Evolutionary conservation across 2,888 invertebrate genomes (phyloP).

Genomic region (Tillus elongatus): DNA sequence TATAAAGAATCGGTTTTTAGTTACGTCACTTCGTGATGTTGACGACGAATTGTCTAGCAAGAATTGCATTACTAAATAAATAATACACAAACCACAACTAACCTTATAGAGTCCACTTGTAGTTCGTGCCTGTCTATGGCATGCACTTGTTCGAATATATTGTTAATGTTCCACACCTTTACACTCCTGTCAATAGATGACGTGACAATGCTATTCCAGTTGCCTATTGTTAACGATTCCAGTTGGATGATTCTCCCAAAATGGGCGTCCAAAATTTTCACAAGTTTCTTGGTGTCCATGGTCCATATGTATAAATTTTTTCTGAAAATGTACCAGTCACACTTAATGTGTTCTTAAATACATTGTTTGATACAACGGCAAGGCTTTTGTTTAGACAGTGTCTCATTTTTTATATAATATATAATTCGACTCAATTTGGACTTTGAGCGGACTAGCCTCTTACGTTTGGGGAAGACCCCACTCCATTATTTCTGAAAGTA

Average conservation of each 20-base stretch:
- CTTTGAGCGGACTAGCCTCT: no score
- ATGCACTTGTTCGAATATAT: constrained; percentile 95
- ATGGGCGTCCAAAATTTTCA: constrained; percentile 92
- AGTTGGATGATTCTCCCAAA: constrained; percentile 92
- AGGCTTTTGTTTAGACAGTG: no score
- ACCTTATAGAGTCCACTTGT: constrained; percentile 88
- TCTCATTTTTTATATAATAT: no score
- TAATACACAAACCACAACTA: neutral
- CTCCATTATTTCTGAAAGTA: no score
- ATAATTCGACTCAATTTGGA: no score
- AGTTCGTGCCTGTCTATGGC: constrained; percentile 92
- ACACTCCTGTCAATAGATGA: constrained; percentile 96
- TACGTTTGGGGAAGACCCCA: no score
- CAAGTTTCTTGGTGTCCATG: constrained; percentile 66
- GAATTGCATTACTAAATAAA: neutral
- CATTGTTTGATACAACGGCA: no score
- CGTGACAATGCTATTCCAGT: constrained; percentile 91
- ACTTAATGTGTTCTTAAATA: neutral
- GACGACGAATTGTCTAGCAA: no score
- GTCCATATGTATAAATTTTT: constrained; percentile 95
- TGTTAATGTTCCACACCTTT: constrained; percentile 98
- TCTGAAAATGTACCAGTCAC: constrained; percentile 24
- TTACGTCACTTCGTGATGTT: no score
- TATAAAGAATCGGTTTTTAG: no score
- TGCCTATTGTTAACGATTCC: constrained; percentile 74